phyloP scores from a whole-genome alignment of 2,888 invertebrate genomes.

The Campoplex capitator region DNA sequence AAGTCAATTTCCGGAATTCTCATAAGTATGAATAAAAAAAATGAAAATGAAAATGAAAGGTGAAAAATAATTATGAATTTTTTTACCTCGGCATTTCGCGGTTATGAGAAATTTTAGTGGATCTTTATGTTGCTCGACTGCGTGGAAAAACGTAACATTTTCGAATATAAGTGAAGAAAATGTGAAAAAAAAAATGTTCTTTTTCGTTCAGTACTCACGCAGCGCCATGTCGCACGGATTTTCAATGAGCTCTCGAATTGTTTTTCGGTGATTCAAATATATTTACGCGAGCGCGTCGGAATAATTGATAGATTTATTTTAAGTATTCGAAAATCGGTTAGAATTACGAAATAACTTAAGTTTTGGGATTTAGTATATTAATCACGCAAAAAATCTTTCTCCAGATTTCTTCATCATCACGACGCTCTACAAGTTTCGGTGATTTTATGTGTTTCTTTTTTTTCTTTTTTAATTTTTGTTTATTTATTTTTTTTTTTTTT shows the following conservation, averaged over 20 bases:
- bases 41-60: constrained; percentile 20
- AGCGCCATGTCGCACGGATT: constrained; percentile 6
- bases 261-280: constrained; percentile 8
- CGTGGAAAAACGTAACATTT: constrained; percentile 63
- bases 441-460: too few species aligned
- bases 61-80: constrained; percentile 60
- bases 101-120: constrained; percentile 30
- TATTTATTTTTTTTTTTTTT: background rate
- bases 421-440: background rate
- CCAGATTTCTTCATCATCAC: constrained; percentile 19
- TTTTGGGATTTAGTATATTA: constrained; percentile 83
- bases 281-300: constrained; percentile 12
- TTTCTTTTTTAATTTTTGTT: too few species aligned
- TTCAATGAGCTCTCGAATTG: background rate
- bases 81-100: constrained; percentile 6
- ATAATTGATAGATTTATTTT: constrained; percentile 11
- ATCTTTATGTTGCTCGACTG: constrained; percentile 36
- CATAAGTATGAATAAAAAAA: constrained; percentile 26
- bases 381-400: constrained; percentile 38
- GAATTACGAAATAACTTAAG: constrained; percentile 65
- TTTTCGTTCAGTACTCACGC: constrained; percentile 48
- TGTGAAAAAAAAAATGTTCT: constrained; percentile 33
- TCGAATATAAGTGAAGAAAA: constrained; percentile 75
- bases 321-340: constrained; percentile 44
- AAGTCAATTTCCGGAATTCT: background rate